Conservation (phyloP, 2,888 invertebrate species). For the Diloba caeruleocephala region DNA sequence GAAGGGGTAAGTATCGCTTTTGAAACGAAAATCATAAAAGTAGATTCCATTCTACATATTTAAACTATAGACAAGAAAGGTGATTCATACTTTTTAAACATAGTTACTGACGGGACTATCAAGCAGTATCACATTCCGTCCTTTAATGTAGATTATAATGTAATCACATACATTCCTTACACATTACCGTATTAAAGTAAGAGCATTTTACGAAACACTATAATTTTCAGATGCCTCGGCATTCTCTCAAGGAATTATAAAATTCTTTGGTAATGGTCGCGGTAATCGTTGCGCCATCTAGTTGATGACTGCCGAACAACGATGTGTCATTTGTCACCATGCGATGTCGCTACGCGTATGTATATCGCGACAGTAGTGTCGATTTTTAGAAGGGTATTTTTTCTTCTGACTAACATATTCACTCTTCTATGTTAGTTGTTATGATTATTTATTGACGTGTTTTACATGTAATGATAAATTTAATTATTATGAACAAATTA, state of each 20-base stretch:
- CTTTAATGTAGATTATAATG: slow-evolving; percentile 45
- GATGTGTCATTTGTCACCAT: slow-evolving; percentile 80
- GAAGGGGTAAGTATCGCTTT: no score
- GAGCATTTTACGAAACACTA: slow-evolving; percentile 45
- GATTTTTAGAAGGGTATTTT: not conserved
- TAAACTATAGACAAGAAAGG: slow-evolving; percentile 5
- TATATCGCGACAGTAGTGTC: not conserved
- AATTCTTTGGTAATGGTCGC: slow-evolving; percentile 47
- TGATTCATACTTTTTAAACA: slow-evolving; percentile 35
- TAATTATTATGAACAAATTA: no score
- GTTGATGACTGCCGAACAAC: slow-evolving; percentile 61
- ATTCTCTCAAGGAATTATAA: slow-evolving; percentile 55
- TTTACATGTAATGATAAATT: no score
- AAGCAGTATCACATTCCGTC: slow-evolving; percentile 38
- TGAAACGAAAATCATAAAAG: no score
- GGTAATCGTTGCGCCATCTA: slow-evolving; percentile 77
- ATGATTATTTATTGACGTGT: no score
- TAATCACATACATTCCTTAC: slow-evolving; percentile 51
- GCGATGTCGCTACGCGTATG: slow-evolving; percentile 81
- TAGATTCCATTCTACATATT: no score
- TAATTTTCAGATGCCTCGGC: slow-evolving; percentile 54
- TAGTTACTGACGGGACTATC: slow-evolving; percentile 28
- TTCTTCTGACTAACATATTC: no score
- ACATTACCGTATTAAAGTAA: slow-evolving; percentile 50
- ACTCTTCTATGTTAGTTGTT: no score